These are phyloP conservation scores for Erannis defoliaria DNA, from an alignment of 2,888 invertebrate genomes.

Conservation along the genomic window DNA sequence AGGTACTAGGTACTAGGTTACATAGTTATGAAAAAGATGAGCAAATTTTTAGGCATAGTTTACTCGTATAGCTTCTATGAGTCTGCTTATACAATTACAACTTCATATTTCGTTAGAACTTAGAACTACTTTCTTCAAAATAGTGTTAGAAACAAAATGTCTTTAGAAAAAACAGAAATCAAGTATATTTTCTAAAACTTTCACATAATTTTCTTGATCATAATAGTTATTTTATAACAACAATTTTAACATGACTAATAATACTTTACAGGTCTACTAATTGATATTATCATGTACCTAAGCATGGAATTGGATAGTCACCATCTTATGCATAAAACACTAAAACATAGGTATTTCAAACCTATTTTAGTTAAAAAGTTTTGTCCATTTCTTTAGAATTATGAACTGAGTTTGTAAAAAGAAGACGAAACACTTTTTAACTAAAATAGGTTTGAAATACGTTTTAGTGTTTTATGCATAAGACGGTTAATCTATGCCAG, in stretches of 20 bases:
- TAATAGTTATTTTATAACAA: slow-evolving; percentile 47
- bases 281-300: slow-evolving; percentile 49
- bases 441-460: no score
- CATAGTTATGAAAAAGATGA: slow-evolving; percentile 36
- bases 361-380: no score
- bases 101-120: slow-evolving; percentile 8
- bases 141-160: neutral
- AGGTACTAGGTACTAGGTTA: neutral
- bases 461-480: no score
- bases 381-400: no score
- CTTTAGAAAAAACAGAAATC: slow-evolving; percentile 4
- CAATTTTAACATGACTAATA: slow-evolving; percentile 69
- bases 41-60: slow-evolving; percentile 39
- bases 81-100: slow-evolving; percentile 19
- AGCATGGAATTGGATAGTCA: slow-evolving; percentile 52
- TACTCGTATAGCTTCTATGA: slow-evolving; percentile 12
- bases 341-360: no score
- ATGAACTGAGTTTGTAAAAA: no score
- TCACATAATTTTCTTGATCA: slow-evolving; percentile 24
- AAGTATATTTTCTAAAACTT: neutral
- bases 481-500: slow-evolving; percentile 56
- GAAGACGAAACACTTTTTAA: no score
- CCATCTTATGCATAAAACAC: no score
- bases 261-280: slow-evolving; percentile 69
- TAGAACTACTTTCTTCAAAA: slow-evolving; percentile 14